Base-by-base conservation (phyloP, 2,888 invertebrate species). In the Apoda limacodes region DNA sequence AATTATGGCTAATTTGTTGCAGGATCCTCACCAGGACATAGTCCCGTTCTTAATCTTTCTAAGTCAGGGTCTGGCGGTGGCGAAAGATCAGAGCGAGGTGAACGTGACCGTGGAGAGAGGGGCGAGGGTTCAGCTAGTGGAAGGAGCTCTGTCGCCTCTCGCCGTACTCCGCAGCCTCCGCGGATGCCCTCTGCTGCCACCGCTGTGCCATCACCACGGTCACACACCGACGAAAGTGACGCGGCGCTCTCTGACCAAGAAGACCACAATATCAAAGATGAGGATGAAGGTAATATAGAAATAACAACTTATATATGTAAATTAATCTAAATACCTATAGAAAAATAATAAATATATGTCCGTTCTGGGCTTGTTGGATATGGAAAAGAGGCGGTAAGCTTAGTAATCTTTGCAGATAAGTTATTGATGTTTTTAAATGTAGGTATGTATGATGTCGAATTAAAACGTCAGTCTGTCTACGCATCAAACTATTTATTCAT, bases 11-110 rank as follows among this genome's bases (percentile, higher is more conserved):
- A n/a, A n/a, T n/a, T n/a, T n/a, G 32, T 35, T 17, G 22, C 82
- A 90, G 90, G 89, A 48, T 93, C 93, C 38, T 92, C 93, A 43
- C 91, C 90, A 54, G 91, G 92, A 32, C 93, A 93, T 82, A 95
- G 94, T 87, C 95, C 95, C 40, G 93, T 95, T 46, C 76, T 95
- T 54, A 95, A 95, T 80, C 83, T 95, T 35, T 94, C 95, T 32
- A 95, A 95, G 76, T 92, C 92, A 34, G 93, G 92, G 30, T 89
- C 88, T 74, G 56, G 89, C 6, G 62, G 89, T 39, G 92, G 90
- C 43, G 86, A 86, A 23, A 53, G 76, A 20, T 65, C 85, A 19
- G 86, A 85, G 25, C 66, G 83, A 32, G 70, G 69, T 32, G 88
- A 88, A 45, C 83, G 83, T 45, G 86, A 85, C 43, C 84, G 84